These are phyloP conservation scores for Apocheima hispidaria DNA, from an alignment of 2,888 invertebrate species.

Conservation along the genomic window DNA sequence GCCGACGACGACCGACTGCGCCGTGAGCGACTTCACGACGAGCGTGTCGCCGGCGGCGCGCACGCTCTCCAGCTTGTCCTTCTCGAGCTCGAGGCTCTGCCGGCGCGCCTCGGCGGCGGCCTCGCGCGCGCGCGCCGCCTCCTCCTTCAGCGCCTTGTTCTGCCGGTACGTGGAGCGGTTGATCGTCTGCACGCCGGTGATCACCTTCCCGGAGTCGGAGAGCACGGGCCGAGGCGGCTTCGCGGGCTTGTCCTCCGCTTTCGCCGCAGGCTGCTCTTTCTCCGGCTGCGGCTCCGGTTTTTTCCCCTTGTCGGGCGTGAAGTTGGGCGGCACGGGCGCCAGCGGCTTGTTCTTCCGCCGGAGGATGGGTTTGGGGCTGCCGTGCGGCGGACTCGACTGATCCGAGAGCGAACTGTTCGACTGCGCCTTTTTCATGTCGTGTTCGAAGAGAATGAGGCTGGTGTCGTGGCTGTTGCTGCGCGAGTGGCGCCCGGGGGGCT, in stretches of 20 bases:
- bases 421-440: constrained; percentile 86
- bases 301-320: constrained; percentile 80
- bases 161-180: constrained; percentile 86
- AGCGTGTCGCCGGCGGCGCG: constrained; percentile 61
- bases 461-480: constrained; percentile 87
- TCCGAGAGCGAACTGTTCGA: constrained; percentile 90
- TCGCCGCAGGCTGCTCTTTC: constrained; percentile 57
- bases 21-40: constrained; percentile 72
- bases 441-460: constrained; percentile 80
- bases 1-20: constrained; percentile 76
- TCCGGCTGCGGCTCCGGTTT: constrained; percentile 52
- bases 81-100: constrained; percentile 85
- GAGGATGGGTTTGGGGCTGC: constrained; percentile 90
- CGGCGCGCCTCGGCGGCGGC: constrained; percentile 77
- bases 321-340: constrained; percentile 89
- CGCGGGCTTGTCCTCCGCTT: constrained; percentile 84
- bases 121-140: constrained; percentile 72
- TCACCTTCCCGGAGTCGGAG: constrained; percentile 79
- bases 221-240: constrained; percentile 88
- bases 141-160: constrained; percentile 79
- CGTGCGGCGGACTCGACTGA: constrained; percentile 89
- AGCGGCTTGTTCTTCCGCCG: constrained; percentile 91
- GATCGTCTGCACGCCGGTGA: constrained; percentile 86
- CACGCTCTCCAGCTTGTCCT: constrained; percentile 72
- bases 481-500: constrained; percentile 76